Base-by-base conservation (phyloP, 2,888 invertebrate genomes). In the Allolobophora icterica region DNA sequence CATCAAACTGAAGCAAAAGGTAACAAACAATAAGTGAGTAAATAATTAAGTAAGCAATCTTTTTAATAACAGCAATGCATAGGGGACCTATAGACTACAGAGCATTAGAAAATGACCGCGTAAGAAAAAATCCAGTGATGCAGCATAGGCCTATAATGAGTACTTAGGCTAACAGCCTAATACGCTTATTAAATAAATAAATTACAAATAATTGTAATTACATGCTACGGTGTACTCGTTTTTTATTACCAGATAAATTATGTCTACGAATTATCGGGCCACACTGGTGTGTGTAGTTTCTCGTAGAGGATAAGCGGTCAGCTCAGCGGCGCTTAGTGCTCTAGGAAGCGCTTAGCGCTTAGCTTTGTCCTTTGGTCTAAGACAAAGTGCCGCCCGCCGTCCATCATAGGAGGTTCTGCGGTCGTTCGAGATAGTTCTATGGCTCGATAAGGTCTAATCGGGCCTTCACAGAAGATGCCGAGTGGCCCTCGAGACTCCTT, bases 401-500 rank as follows among this genome's bases (percentile, higher is more conserved):
- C 8, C n/a, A 71, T 71, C 71, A n/a, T 30, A 71, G 30, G 52
- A 52, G 52, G n/a, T 5, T 71, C 30, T 1, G 71, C 71, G 71
- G 71, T 71, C 71, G 13, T n/a, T n/a, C 71, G n/a, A 71, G 71
- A 71, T 71, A n/a, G 71, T 71, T 71, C 71, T 71, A 71, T 71
- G 71, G 35, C 87, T 87, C 87, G 87, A 87, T 87, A 35, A 6
- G n/a, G 87, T 87, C 87, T 87, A 87, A 87, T 87, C 87, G 87
- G 87, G 87, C 24, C n/a, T 87, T 87, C 17, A 30, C 87, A 87
- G 87, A 38, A 87, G 87, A 38, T 6, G 87, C 35, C 34, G 87
- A 38, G 87, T 35, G 87, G 87, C 71, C 30, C 71, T 71, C 71
- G 71, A 71, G 71, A 71, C 71, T 30, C n/a, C 71, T 71, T 71